Evolutionary conservation across 2,888 invertebrate genomes (phyloP).

Genomic region (Nysson spinosus): DNA sequence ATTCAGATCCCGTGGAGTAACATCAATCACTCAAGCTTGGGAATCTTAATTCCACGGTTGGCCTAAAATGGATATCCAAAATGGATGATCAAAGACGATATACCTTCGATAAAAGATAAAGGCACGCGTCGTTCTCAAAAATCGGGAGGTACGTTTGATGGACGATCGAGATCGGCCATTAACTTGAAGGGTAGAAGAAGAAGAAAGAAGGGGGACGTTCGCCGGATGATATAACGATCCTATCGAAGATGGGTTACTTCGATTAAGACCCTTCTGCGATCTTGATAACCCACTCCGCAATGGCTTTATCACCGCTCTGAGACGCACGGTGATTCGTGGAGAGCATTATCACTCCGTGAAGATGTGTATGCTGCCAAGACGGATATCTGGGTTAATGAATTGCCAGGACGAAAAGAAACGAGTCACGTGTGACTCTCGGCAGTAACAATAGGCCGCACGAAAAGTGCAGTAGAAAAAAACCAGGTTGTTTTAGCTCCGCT

Average conservation of each 20-base stretch:
- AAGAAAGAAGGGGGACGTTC: slow-evolving; percentile 13
- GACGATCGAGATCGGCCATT: slow-evolving; percentile 16
- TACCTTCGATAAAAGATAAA: slow-evolving; percentile 10
- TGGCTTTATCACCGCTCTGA: slow-evolving; percentile 3
- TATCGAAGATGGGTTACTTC: slow-evolving; percentile 8
- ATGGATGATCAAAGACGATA: slow-evolving; percentile 8
- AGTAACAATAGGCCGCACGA: slow-evolving; percentile 7
- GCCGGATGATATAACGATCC: slow-evolving; percentile 19
- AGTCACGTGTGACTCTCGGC: slow-evolving; percentile 15
- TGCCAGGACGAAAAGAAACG: slow-evolving; percentile 36
- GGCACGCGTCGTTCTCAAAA: slow-evolving; percentile 11
- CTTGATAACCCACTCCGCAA: slow-evolving; percentile 12
- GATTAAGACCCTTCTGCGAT: slow-evolving; percentile 28
- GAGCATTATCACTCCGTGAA: slow-evolving; percentile 17
- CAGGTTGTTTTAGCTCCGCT: neutral
- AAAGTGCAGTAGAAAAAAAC: slow-evolving; percentile 3
- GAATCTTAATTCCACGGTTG: slow-evolving; percentile 5
- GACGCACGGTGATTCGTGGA: neutral
- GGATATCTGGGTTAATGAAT: slow-evolving; percentile 58
- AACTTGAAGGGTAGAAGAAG: slow-evolving; percentile 3
- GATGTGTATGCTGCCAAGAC: slow-evolving; percentile 21
- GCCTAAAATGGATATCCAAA: slow-evolving; percentile 11
- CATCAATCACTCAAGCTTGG: no score
- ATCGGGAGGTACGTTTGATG: slow-evolving; percentile 19
- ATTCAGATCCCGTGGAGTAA: no score